Conservation (phyloP, 2,888 invertebrate genomes). For the Poecilobothrus nobilitatus region DNA sequence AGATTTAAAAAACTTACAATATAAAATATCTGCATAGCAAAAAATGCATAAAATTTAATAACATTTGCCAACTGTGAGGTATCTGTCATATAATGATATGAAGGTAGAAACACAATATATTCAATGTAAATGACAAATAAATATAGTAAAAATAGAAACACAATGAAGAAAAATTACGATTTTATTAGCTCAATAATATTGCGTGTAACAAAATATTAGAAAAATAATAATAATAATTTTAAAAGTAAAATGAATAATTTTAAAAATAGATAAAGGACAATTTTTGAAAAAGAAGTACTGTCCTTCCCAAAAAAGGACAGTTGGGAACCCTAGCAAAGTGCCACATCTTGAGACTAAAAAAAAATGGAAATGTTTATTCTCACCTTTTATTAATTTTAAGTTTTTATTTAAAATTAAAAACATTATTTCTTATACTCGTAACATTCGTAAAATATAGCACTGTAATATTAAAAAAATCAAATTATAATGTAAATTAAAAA, state of each 20-base stretch:
- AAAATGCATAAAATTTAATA: too few relatives aligned
- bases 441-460: too few relatives aligned
- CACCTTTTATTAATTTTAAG: too few relatives aligned
- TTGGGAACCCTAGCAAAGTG: background rate
- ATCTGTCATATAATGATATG: background rate
- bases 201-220: background rate
- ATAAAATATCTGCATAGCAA: too few relatives aligned
- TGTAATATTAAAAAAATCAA: too few relatives aligned
- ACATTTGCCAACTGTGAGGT: too few relatives aligned
- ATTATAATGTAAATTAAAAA: too few relatives aligned
- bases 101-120: constrained; percentile 4
- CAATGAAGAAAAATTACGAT: constrained; percentile 7
- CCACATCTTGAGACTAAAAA: too few relatives aligned
- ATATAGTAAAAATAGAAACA: constrained; percentile 5
- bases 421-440: too few relatives aligned
- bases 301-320: constrained; percentile 8
- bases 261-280: constrained; percentile 9
- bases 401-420: too few relatives aligned
- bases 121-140: background rate
- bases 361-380: too few relatives aligned
- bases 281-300: constrained; percentile 8
- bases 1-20: too few relatives aligned
- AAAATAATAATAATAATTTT: background rate
- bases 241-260: background rate
- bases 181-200: constrained; percentile 3